Conservation (phyloP, 2,888 invertebrate species). For the Archips xylosteana region DNA sequence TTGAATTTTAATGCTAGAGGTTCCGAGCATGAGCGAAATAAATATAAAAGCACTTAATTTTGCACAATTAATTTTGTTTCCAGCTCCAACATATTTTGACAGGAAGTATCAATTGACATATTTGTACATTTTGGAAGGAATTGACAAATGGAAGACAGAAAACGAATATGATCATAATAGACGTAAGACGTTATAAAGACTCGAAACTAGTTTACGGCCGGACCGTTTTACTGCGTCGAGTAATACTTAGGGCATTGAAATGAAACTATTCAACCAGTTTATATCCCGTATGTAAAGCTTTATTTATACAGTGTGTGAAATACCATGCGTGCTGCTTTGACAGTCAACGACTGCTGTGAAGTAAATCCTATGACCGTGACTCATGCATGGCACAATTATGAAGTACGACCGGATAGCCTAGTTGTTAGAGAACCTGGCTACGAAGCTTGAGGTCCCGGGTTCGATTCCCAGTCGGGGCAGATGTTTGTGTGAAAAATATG, state of each 20-base stretch:
- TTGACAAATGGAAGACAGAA: conserved; percentile 83
- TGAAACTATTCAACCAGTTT: neutral
- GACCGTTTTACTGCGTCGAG: neutral
- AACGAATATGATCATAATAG: conserved; percentile 58
- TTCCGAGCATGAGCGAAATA: neutral
- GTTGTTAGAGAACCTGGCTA: no score
- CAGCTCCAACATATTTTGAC: conserved; percentile 18
- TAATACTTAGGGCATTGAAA: neutral
- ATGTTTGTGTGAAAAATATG: no score
- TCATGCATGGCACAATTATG: no score
- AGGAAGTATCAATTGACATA: conserved; percentile 79
- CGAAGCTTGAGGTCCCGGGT: no score
- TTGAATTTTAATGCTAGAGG: neutral
- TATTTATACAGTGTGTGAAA: no score
- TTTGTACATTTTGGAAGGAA: conserved; percentile 84
- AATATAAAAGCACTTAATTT: neutral
- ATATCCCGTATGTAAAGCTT: no score
- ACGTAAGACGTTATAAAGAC: conserved; percentile 29
- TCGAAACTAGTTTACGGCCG: neutral
- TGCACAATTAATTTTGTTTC: neutral
- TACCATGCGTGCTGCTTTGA: no score
- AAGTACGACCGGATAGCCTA: no score
- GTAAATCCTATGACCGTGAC: no score
- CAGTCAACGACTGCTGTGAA: no score
- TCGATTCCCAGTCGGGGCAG: no score